Base-by-base conservation (phyloP, 2,113 vertebrate genomes). In the Callipepla squamata region DNA sequence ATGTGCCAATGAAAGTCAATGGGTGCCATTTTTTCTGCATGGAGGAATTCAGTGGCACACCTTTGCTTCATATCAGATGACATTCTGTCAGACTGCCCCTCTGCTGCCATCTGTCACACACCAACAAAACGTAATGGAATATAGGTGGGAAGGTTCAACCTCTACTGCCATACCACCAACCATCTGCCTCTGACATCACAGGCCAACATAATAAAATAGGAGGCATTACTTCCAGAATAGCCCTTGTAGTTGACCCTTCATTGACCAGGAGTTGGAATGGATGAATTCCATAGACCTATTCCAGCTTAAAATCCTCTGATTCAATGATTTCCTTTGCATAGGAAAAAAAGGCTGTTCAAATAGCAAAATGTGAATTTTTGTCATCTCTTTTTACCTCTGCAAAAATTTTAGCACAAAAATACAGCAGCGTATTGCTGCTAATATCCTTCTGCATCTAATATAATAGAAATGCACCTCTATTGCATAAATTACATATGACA, bases 401-500 rank as follows among this genome's bases (percentile, higher is more conserved):
- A 63, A 34, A 47, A 53, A 72, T 78, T 88, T 48, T 75, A 81
- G 82, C 36, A 55, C 83, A 89, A 84, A 96, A 93, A 78, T 63
- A 66, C 66, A 93, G 83, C 55, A 91, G 81, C 94, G 70, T 89
- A 96, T 83, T 93, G 73, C 65, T 69, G 92, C 67, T 86, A 94
- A 93, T 93, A 93, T 76, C 7, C 34, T 94, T 96, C 93, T 94
- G 28, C 67, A 94, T 89, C 78, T 75, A 96, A 89, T 81, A 87
- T 18, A 95, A 93, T 42, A 92, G 85, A 89, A 96, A 97, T 21
- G 30, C 13, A 95, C 68, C 76, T 95, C 77, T 86, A 28, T 16
- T 66, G 72, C 88, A 97, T 97, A 97, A 96, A 97, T 97, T 93
- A 96, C 42, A 92, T 17, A 66, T 81, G 96, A 94, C 92, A 95